phyloP scores from a whole-genome alignment of 23 tunicate species.

The Ciona savignyi region DNA sequence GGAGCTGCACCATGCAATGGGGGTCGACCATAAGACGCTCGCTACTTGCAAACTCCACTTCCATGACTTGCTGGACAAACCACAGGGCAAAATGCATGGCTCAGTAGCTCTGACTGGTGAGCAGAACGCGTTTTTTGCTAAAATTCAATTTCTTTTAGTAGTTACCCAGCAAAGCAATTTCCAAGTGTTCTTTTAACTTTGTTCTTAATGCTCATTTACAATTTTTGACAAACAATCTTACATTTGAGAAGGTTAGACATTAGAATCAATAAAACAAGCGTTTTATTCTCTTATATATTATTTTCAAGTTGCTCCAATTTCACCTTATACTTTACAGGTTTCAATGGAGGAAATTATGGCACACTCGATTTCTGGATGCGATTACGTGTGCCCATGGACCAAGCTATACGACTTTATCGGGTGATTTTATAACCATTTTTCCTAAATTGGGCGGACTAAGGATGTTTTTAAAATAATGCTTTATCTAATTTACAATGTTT shows the following conservation, averaged over 20 bases:
- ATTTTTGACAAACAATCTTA: no score
- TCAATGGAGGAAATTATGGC: constrained; percentile 71
- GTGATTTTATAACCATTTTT: constrained; percentile 13
- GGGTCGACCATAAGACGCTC: constrained; percentile 60
- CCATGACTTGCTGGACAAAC: constrained; percentile 62
- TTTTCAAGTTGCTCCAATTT: no score
- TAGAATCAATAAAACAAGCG: no score
- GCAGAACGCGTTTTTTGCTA: no score
- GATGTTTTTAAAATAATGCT: background rate
- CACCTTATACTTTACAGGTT: constrained; percentile 24
- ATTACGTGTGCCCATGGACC: constrained; percentile 86
- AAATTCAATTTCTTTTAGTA: no score
- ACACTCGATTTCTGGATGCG: constrained; percentile 81
- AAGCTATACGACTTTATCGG: constrained; percentile 79
- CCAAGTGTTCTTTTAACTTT: no score
- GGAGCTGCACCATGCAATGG: constrained; percentile 79
- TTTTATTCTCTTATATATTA: no score
- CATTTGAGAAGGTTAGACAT: no score
- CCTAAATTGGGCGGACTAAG: background rate
- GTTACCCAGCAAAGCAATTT: no score
- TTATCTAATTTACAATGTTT: background rate
- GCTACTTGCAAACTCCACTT: constrained; percentile 61
- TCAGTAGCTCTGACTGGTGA: constrained; percentile 62
- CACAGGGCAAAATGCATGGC: constrained; percentile 84
- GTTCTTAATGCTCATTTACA: no score